These are phyloP conservation scores for Benthosema pterotum DNA, from an alignment of 2,797 vertebrate genomes.

Conservation along the genomic window DNA sequence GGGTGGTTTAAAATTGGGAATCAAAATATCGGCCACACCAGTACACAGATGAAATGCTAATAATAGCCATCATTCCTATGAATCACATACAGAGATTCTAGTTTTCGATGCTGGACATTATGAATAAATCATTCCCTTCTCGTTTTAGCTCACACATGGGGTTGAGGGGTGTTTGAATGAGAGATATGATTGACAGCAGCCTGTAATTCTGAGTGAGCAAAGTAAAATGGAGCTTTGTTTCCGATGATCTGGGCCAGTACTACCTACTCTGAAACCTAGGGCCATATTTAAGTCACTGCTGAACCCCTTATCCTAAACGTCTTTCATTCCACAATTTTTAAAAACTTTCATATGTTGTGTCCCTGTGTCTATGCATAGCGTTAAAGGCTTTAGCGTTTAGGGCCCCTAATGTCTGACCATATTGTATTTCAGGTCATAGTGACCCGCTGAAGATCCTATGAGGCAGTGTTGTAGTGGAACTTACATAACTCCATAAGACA, in stretches of 20 bases:
- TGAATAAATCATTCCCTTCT: conserved; percentile 78
- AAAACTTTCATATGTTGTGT: too few relatives aligned
- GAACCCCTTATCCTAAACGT: too few relatives aligned
- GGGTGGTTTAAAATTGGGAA: conserved; percentile 45
- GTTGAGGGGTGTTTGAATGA: conserved; percentile 7
- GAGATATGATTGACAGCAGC: conserved; percentile 69
- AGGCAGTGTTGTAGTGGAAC: too few relatives aligned
- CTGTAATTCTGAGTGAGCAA: conserved; percentile 42
- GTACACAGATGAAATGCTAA: conserved; percentile 60
- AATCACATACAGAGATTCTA: conserved; percentile 60
- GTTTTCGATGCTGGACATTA: conserved; percentile 66
- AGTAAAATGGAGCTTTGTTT: conserved; percentile 27
- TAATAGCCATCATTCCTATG: conserved; percentile 64
- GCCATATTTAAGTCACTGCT: too few relatives aligned
- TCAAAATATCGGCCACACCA: conserved; percentile 59
- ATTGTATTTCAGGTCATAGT: neutral
- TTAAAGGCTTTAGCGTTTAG: too few relatives aligned
- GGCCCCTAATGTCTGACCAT: neutral
- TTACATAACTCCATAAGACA: too few relatives aligned
- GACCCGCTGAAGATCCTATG: too few relatives aligned
- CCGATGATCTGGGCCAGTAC: conserved; percentile 37
- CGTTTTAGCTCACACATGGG: conserved; percentile 48
- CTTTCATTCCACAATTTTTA: too few relatives aligned
- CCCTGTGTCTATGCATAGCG: too few relatives aligned
- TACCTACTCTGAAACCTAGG: conserved; percentile 1